Evolutionary conservation across 2,113 vertebrate genomes (phyloP).

Genomic region (Callaeas wilsoni): DNA sequence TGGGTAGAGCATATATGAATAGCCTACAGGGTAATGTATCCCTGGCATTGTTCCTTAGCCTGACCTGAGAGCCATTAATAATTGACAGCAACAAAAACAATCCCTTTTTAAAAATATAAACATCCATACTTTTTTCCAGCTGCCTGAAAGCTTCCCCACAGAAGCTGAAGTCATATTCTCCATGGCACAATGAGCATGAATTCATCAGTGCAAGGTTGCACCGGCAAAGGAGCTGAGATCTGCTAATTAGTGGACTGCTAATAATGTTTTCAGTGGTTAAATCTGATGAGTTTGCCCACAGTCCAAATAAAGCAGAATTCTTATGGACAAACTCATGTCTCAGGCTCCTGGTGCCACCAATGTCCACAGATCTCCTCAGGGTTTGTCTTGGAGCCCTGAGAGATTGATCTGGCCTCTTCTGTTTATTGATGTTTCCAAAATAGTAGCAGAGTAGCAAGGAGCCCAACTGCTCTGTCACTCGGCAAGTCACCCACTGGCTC

Average conservation of each 20-base stretch:
- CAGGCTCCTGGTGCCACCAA: not conserved
- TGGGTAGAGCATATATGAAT: constrained; percentile 21
- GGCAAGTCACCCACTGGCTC: not conserved
- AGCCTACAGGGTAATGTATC: constrained; percentile 1
- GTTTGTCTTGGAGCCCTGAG: not conserved
- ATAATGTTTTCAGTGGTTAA: not conserved
- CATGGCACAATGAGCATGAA: not conserved
- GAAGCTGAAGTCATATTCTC: not conserved
- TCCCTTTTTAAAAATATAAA: constrained; percentile 32
- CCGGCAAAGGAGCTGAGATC: not conserved
- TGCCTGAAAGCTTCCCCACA: not conserved
- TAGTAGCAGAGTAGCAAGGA: not conserved
- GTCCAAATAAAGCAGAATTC: not conserved
- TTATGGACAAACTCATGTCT: not conserved
- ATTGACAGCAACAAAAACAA: constrained; percentile 40
- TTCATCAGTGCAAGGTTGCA: not conserved
- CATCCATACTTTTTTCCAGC: constrained; percentile 18
- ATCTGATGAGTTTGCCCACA: not conserved
- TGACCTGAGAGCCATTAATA: constrained; percentile 38
- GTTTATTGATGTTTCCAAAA: constrained; percentile 61
- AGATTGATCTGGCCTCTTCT: constrained; percentile 17
- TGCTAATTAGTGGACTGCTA: not conserved
- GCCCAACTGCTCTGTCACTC: constrained; percentile 39
- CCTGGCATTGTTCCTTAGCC: constrained; percentile 31
- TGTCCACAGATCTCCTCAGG: not conserved